Evolutionary conservation across 2,797 vertebrate species (phyloP), one percentile per base, ranked within the genome.

Genomic region (Xiphophorus birchmanni): DNA sequence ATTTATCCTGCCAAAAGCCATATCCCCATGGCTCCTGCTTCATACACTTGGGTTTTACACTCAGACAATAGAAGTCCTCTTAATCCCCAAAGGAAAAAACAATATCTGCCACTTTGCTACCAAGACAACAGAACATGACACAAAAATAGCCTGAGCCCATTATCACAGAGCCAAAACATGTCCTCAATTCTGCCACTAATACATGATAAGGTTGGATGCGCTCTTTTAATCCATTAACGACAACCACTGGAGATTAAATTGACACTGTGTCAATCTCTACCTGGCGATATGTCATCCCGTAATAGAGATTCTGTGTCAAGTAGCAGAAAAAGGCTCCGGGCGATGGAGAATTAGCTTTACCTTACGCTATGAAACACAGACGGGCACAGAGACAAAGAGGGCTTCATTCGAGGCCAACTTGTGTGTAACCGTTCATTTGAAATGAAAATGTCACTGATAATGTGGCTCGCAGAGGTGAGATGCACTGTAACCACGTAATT

Each of bases 361-460:
- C 52, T 81, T 85, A 87, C 44, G 77, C 77, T 67, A 50, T 80
- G 74, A 82, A 52, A 81, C 48, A 75, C 65, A 69, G 50, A 60
- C 37, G 15, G 42, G 45, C 73, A 84, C 17, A 76, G 78, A 77
- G 71, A 71, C 65, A 29, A 48, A 79, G 10, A 76, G 75, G 74
- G 74, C 73, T 82, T 80, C 78, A 71, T 87, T 82, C 67, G 40
- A 88, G 85, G 82, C 69, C 67, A 83, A 74, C 79, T 76, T 79
- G 78, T 80, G 88, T 80, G 89, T 91, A 86, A 93, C 91, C 81
- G 83, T 82, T 87, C 86, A 83, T 84, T 87, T 90, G 44, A 89
- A 90, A 90, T 91, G 80, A 90, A 93, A 93, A 92, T 91, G 88
- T 93, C 92, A 93, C 80, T 73, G 88, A 90, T 90, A 86, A 86